phyloP scores from a whole-genome alignment of 2,888 invertebrate species.

The Melieria omissa region DNA sequence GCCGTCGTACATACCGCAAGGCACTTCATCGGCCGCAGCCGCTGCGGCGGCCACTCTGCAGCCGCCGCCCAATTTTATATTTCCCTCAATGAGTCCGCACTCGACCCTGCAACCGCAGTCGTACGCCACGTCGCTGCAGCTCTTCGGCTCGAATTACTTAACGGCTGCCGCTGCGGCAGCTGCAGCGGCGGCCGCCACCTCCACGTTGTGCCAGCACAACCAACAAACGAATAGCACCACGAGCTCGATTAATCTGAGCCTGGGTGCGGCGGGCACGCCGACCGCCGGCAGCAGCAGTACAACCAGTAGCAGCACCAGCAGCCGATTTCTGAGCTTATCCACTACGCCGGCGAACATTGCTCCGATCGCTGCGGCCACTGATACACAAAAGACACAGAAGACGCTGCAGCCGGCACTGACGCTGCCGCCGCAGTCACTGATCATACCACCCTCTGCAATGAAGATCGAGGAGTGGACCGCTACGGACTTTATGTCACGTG shows the following conservation, averaged over 20 bases:
- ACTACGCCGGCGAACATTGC: constrained; percentile 48
- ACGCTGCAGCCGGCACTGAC: constrained; percentile 44
- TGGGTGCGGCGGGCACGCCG: constrained; percentile 44
- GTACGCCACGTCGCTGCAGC: constrained; percentile 71
- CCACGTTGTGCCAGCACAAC: constrained; percentile 72
- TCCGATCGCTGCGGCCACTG: constrained; percentile 51
- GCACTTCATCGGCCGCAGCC: constrained; percentile 53
- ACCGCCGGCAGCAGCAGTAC: constrained; percentile 45
- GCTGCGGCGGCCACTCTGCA: constrained; percentile 56
- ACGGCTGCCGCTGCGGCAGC: constrained; percentile 65
- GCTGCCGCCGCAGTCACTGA: constrained; percentile 43
- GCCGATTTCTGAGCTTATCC: constrained; percentile 56
- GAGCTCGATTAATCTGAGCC: constrained; percentile 57
- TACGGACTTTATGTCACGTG: constrained; percentile 46
- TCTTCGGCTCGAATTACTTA: constrained; percentile 72
- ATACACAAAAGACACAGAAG: constrained; percentile 38
- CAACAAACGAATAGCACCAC: constrained; percentile 69
- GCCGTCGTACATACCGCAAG: constrained; percentile 63
- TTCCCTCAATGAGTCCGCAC: constrained; percentile 61
- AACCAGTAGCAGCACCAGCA: constrained; percentile 54
- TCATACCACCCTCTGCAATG: constrained; percentile 68
- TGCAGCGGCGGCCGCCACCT: constrained; percentile 64
- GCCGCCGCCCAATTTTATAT: constrained; percentile 60
- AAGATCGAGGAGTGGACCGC: constrained; percentile 78
- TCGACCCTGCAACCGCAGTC: constrained; percentile 55